Evolutionary conservation across 2,113 vertebrate species (phyloP).

Genomic region (Nycticorax nycticorax): DNA sequence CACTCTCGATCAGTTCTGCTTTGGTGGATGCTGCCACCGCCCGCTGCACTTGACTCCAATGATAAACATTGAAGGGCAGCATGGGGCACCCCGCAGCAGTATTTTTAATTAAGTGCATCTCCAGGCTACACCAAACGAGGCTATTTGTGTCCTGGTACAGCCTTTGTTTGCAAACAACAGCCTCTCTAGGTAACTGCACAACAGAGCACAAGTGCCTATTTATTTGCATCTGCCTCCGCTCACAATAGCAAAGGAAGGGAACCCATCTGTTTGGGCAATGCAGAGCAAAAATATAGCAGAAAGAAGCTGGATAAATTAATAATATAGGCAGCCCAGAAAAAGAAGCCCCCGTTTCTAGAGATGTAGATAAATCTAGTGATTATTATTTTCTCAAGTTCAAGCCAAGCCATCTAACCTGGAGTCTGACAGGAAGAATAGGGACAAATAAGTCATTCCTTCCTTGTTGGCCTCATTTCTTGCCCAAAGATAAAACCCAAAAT

Average conservation of each 20-base stretch:
- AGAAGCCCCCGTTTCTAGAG: not conserved
- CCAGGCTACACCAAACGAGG: not conserved
- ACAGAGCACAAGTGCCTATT: not conserved
- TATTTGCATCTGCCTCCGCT: not conserved
- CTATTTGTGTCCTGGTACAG: not conserved
- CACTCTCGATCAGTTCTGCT: not conserved
- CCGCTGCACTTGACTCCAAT: accelerated
- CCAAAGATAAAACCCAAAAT: not conserved
- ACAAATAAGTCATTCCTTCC: not conserved
- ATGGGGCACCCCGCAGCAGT: not conserved
- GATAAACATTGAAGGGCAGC: not conserved
- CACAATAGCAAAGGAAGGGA: not conserved
- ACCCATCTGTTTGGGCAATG: not conserved
- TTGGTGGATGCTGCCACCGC: not conserved
- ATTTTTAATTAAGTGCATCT: constrained; percentile 10
- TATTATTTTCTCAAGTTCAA: not conserved
- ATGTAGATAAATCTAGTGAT: not conserved
- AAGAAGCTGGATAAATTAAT: not conserved
- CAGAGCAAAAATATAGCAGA: not conserved
- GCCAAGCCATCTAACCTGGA: not conserved
- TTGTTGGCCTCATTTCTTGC: not conserved
- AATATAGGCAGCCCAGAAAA: not conserved
- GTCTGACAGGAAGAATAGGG: not conserved
- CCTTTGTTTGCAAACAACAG: constrained; percentile 34
- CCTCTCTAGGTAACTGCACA: constrained; percentile 48